Conservation (phyloP, 2,113 vertebrate species). For the Rynchops niger region DNA sequence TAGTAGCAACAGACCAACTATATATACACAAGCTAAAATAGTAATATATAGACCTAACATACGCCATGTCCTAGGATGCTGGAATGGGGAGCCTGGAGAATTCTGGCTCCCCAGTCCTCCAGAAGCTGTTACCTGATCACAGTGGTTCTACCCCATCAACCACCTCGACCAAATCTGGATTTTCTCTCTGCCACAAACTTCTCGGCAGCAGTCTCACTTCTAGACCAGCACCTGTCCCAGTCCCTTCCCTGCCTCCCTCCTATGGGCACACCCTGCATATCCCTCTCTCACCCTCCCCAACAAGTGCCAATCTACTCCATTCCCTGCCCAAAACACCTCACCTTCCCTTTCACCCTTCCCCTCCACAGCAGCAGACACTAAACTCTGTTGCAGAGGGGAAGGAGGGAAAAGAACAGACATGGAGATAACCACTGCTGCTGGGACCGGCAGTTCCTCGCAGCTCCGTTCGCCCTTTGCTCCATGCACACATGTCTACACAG, state of each 20-base stretch:
- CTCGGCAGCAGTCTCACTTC: background rate
- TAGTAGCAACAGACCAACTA: background rate
- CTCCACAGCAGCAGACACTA: background rate
- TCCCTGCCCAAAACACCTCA: background rate
- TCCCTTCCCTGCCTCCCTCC: background rate
- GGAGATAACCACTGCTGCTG: background rate
- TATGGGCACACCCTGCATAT: background rate
- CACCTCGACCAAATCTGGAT: background rate
- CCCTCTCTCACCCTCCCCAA: background rate
- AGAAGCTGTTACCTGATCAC: background rate
- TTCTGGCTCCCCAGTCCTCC: background rate
- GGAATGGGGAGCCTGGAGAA: background rate
- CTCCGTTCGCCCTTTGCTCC: background rate
- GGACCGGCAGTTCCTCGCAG: background rate
- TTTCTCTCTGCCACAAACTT: background rate
- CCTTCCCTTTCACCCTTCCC: background rate
- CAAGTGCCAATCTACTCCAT: background rate
- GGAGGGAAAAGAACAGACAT: background rate
- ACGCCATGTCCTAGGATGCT: background rate
- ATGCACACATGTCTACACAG: rapidly evolving
- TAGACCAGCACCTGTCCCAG: background rate
- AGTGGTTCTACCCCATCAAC: background rate
- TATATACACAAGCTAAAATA: background rate
- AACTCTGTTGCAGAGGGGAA: background rate
- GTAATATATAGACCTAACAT: background rate